Percentiles rank a stretch among this genome's conserved stretches.
phyloP scores from a whole-genome alignment of 2,888 invertebrate genomes.

The Eristalis pertinax region DNA sequence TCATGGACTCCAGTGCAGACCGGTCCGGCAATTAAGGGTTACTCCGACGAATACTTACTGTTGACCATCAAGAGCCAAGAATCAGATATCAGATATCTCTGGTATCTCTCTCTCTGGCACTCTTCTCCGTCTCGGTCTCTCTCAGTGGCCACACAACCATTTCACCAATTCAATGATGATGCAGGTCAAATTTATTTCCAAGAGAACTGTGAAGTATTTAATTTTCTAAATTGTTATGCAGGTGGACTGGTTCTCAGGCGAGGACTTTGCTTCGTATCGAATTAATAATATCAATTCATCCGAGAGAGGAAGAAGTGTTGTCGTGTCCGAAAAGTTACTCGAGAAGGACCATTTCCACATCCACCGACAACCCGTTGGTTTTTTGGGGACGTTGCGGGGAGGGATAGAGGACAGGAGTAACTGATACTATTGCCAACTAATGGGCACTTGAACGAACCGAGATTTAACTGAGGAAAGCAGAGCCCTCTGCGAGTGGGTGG shows the following conservation, averaged over 20 bases:
- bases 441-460: conserved; percentile 54
- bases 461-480: conserved; percentile 42
- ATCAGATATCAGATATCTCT: conserved; percentile 40
- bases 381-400: too few species aligned
- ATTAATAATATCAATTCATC: conserved; percentile 70
- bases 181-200: conserved; percentile 42
- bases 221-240: conserved; percentile 70
- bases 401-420: conserved; percentile 25
- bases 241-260: conserved; percentile 61
- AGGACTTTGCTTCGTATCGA: conserved; percentile 50
- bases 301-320: conserved; percentile 34
- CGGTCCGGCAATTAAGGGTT: conserved; percentile 23
- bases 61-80: conserved; percentile 38
- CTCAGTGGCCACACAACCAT: neutral
- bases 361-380: neutral
- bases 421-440: conserved; percentile 65
- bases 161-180: neutral
- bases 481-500: neutral
- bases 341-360: conserved; percentile 2
- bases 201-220: conserved; percentile 55
- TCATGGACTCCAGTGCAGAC: neutral
- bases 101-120: neutral
- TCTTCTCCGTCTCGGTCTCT: neutral
- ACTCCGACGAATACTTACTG: conserved; percentile 10
- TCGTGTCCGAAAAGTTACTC: conserved; percentile 54